These are phyloP conservation scores for Cavia aperea DNA, from an alignment of 2,113 vertebrate genomes.

Conservation along the genomic window DNA sequence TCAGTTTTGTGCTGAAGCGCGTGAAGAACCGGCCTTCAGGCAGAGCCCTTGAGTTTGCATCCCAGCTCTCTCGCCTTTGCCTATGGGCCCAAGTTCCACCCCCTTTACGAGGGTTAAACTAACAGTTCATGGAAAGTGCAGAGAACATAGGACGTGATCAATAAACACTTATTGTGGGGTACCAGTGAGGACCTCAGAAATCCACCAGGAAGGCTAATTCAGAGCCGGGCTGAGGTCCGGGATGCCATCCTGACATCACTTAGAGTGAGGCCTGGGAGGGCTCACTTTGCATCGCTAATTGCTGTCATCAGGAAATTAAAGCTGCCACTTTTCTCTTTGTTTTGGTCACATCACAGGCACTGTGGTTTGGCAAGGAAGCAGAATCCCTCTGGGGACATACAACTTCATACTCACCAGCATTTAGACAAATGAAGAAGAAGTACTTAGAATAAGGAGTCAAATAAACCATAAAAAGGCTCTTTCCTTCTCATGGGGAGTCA, in stretches of 20 bases:
- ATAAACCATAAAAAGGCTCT: neutral
- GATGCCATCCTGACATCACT: neutral
- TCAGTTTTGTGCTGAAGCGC: no score
- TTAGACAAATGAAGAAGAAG: slow-evolving; percentile 30
- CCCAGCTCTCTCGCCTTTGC: neutral
- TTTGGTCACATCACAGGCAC: neutral
- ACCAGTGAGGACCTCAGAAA: neutral
- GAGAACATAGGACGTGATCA: neutral
- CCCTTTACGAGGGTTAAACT: neutral
- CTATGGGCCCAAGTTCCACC: neutral
- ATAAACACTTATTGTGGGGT: no score
- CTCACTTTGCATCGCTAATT: neutral
- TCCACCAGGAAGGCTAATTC: neutral
- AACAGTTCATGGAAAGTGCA: neutral
- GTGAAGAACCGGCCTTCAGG: neutral
- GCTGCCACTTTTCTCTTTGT: neutral
- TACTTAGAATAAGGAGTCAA: slow-evolving; percentile 15
- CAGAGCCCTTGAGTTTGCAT: neutral
- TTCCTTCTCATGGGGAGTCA: no score
- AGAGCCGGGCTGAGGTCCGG: neutral
- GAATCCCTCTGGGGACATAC: slow-evolving; percentile 28
- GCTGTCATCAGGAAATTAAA: slow-evolving; percentile 29
- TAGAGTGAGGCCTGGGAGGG: neutral
- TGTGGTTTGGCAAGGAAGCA: slow-evolving; percentile 41
- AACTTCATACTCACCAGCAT: neutral